Conservation (phyloP, 1,140 invertebrate species). For the Bathynomus jamesi region DNA sequence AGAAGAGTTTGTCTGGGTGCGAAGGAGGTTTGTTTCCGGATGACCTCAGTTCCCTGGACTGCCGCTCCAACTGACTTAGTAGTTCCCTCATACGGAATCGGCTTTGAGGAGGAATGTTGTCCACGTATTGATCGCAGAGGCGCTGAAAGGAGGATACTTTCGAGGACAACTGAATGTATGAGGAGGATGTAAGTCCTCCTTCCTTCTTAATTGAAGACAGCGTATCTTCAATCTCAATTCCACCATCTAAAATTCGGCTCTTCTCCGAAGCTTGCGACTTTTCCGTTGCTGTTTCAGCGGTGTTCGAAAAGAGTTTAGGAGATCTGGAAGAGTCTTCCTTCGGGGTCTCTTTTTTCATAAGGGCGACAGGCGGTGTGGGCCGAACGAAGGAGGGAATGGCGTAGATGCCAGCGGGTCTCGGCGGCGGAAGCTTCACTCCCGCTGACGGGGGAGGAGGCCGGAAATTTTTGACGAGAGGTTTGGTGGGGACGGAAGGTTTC, state of each 20-base stretch:
- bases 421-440: conserved; percentile 35
- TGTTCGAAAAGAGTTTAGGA: conserved; percentile 16
- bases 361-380: conserved; percentile 18
- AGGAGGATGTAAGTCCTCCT: conserved; percentile 46
- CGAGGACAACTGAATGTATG: conserved; percentile 74
- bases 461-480: conserved; percentile 53
- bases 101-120: conserved; percentile 69
- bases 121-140: conserved; percentile 63
- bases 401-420: conserved; percentile 51
- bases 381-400: conserved; percentile 50
- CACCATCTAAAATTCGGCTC: conserved; percentile 51
- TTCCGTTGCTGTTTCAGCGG: conserved; percentile 18
- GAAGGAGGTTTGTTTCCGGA: not conserved
- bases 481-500: conserved; percentile 62
- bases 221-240: conserved; percentile 59
- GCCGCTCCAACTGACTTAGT: conserved; percentile 66
- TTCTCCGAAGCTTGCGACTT: not conserved
- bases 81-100: conserved; percentile 83
- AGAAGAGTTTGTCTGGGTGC: not conserved
- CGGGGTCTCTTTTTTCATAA: conserved; percentile 15
- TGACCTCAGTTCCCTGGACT: conserved; percentile 60
- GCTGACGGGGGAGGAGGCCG: conserved; percentile 45
- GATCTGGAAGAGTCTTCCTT: conserved; percentile 14
- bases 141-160: conserved; percentile 69
- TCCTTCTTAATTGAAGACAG: conserved; percentile 54